phyloP scores from a whole-genome alignment of 2,888 invertebrate species.

The Agrochola lychnidis region DNA sequence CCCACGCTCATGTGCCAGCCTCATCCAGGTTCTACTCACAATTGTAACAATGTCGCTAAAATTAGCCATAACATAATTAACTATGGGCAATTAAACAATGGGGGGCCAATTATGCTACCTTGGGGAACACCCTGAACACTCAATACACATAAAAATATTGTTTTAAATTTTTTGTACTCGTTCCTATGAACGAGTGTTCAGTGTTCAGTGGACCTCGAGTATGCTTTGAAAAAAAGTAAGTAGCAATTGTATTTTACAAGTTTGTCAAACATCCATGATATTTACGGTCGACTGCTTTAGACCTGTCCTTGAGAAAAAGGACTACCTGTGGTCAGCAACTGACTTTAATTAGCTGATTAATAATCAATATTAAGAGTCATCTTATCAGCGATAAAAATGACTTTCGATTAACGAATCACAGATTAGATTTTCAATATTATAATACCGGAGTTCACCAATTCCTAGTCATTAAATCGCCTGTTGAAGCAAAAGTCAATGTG shows the following conservation, averaged over 20 bases:
- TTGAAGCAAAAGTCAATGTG: slow-evolving; percentile 1
- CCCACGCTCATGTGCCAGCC: no score
- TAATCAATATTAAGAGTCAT: background rate
- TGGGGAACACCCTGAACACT: no score
- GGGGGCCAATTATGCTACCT: background rate
- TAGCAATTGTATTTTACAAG: background rate
- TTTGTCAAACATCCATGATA: background rate
- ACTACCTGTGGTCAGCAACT: background rate
- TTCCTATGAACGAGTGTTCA: no score
- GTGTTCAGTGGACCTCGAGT: background rate
- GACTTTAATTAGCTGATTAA: background rate
- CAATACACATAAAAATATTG: background rate
- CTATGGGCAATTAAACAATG: background rate
- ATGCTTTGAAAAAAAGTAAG: background rate
- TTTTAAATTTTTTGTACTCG: background rate
- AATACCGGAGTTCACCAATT: background rate
- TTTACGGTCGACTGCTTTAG: background rate
- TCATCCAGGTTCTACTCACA: background rate
- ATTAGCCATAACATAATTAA: background rate
- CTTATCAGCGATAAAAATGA: background rate
- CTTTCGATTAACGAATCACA: background rate
- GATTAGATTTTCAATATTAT: background rate
- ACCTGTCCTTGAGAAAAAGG: background rate
- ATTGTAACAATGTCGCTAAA: background rate
- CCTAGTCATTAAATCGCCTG: background rate